A percentile compares a stretch with the other conserved stretches of the same genome.
phyloP scores from a whole-genome alignment of 1,140 invertebrate genomes.

The Bacillus rossius region DNA sequence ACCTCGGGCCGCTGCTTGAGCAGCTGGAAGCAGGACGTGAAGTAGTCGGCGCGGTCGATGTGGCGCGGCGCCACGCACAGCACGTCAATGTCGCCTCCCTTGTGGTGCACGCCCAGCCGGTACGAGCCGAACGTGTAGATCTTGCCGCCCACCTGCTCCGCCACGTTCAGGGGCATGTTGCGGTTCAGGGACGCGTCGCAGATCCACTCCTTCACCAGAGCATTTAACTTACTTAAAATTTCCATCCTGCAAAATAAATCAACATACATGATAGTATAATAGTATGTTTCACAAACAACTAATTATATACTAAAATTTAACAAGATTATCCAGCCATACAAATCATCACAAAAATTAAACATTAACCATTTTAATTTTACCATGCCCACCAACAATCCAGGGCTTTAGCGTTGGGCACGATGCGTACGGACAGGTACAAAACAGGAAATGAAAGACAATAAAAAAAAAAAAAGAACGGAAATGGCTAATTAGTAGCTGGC shows the following conservation, averaged over 20 bases:
- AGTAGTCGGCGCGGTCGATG: slow-evolving; percentile 92
- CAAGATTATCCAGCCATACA: not conserved
- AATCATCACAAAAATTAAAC: not conserved
- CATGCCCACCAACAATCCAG: no score
- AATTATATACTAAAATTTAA: not conserved
- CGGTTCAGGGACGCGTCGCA: slow-evolving; percentile 78
- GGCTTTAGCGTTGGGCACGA: no score
- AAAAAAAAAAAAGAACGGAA: not conserved
- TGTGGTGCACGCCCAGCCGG: slow-evolving; percentile 86
- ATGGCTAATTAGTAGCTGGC: not conserved
- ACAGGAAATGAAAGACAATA: not conserved
- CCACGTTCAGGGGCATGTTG: slow-evolving; percentile 82
- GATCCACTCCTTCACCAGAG: slow-evolving; percentile 89
- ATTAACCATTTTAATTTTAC: no score
- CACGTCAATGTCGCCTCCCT: slow-evolving; percentile 98
- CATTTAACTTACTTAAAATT: slow-evolving; percentile 72
- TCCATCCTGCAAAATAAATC: slow-evolving; percentile 44
- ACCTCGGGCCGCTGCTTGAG: slow-evolving; percentile 86
- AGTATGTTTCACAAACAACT: no score
- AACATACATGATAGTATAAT: not conserved
- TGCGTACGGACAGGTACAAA: no score
- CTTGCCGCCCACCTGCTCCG: slow-evolving; percentile 90
- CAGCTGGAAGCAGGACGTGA: slow-evolving; percentile 88
- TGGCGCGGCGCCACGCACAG: slow-evolving; percentile 96
- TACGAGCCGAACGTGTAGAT: slow-evolving; percentile 93